phyloP scores from a whole-genome alignment of 2,113 vertebrate genomes.

The Panthera tigris region DNA sequence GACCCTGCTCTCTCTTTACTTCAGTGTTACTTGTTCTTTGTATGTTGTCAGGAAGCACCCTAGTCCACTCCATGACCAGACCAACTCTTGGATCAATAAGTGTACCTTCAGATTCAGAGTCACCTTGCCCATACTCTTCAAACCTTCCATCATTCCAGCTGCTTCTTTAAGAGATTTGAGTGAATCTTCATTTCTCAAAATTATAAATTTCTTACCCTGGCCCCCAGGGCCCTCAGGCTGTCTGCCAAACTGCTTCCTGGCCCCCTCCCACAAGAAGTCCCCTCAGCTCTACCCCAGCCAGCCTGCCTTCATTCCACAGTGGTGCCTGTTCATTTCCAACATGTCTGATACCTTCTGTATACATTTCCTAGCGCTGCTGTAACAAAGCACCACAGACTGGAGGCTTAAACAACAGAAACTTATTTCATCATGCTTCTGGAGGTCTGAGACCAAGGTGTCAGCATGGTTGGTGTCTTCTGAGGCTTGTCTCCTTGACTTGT shows the following conservation, averaged over 20 bases:
- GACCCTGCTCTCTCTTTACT: neutral
- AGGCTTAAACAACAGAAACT: neutral
- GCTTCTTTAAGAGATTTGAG: neutral
- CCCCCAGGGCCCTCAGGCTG: neutral
- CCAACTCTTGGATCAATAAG: fast-evolving
- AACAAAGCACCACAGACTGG: too few relatives aligned
- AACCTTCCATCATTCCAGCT: neutral
- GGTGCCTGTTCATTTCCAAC: neutral
- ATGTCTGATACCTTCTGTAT: fast-evolving
- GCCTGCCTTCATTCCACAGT: fast-evolving
- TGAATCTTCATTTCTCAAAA: neutral
- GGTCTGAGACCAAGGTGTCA: neutral
- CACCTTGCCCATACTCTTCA: too few relatives aligned
- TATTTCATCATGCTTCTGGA: neutral
- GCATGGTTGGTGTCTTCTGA: neutral
- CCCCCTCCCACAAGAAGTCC: neutral
- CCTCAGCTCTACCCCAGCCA: neutral
- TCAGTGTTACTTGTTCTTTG: neutral
- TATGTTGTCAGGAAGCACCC: neutral
- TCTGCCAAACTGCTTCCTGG: neutral
- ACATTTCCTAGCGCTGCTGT: too few relatives aligned
- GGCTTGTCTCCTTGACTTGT: too few relatives aligned
- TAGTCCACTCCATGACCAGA: neutral
- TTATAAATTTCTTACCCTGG: neutral
- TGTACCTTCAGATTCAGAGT: neutral